Conservation (phyloP, 53 echinoderm and acorn worm species). For the Zoroaster sp. region DNA sequence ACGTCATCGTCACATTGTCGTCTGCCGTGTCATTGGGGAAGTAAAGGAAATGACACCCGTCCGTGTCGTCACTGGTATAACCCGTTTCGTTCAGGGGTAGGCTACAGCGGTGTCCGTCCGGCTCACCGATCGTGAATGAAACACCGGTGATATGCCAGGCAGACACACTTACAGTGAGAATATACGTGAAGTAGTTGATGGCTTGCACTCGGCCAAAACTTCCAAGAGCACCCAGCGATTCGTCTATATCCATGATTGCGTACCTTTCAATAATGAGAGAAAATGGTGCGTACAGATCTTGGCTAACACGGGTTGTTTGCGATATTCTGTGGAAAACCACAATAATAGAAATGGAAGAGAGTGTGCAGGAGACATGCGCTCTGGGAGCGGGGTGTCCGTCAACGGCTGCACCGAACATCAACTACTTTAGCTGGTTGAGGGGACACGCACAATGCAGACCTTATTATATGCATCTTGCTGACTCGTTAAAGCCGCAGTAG, state of each 20-base stretch:
- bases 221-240: not conserved
- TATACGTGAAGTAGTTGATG: not conserved
- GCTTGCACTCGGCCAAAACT: slow-evolving; percentile 12
- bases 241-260: slow-evolving; percentile 1
- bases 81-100: not conserved
- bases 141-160: slow-evolving; percentile 21
- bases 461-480: too few species aligned
- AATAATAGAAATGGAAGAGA: too few species aligned
- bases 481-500: too few species aligned
- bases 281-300: too few species aligned
- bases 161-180: not conserved
- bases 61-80: not conserved
- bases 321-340: too few species aligned
- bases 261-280: too few species aligned
- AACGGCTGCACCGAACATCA: too few species aligned
- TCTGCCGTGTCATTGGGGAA: not conserved
- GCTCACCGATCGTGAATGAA: not conserved
- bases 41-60: not conserved
- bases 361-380: too few species aligned
- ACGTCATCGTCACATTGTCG: not conserved
- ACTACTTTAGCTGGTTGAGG: too few species aligned
- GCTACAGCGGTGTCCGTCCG: not conserved
- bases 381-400: too few species aligned
- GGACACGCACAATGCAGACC: too few species aligned
- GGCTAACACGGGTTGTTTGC: too few species aligned